Evolutionary conservation across 2,797 vertebrate species (phyloP).

Genomic region (Siniperca scherzeri): DNA sequence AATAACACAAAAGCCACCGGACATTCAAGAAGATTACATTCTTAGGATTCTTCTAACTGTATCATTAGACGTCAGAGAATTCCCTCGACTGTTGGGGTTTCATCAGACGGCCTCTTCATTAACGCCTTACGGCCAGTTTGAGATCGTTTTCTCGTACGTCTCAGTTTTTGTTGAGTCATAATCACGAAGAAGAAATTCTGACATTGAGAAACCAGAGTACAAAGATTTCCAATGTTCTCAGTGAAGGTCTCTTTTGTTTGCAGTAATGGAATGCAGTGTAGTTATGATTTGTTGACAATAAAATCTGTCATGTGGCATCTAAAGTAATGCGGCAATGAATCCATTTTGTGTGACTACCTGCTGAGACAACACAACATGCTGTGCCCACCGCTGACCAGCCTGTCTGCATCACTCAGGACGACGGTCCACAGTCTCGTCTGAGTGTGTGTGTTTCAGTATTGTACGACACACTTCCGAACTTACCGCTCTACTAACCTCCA

Average conservation of each 20-base stretch:
- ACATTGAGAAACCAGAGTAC: not conserved
- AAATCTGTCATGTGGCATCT: not conserved
- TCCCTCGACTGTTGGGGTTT: not conserved
- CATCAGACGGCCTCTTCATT: not conserved
- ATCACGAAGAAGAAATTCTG: not conserved
- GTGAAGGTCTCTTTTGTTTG: not conserved
- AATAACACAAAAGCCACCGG: not conserved
- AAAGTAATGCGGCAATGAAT: not conserved
- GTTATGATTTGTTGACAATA: not conserved
- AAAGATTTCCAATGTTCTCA: not conserved
- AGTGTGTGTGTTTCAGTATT: slow-evolving; percentile 33
- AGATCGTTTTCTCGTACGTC: not conserved
- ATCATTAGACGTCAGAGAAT: not conserved
- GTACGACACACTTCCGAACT: slow-evolving; percentile 52
- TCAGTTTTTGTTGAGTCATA: not conserved
- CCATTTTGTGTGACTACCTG: not conserved
- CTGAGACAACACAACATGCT: slow-evolving; percentile 21
- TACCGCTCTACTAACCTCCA: slow-evolving; percentile 61
- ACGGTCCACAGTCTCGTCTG: slow-evolving; percentile 11
- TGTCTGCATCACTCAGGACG: slow-evolving; percentile 9
- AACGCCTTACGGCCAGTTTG: not conserved
- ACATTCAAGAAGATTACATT: not conserved
- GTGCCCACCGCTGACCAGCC: not conserved
- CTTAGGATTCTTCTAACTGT: not conserved
- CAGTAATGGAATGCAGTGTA: not conserved